Conservation (phyloP, 2,113 vertebrate species). For the Spheniscus mendiculus region DNA sequence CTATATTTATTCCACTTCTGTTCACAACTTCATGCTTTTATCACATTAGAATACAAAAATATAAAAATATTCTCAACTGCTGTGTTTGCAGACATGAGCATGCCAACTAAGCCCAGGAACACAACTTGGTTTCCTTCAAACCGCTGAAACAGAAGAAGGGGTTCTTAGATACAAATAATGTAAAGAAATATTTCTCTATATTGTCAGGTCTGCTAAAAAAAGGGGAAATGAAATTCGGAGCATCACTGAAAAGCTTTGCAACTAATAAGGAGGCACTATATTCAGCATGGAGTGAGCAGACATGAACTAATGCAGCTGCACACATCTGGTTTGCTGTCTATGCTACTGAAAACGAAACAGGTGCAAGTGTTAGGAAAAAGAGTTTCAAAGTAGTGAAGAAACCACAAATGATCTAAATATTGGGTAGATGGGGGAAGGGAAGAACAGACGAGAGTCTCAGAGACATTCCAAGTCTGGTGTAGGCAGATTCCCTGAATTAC, state of each 20-base stretch:
- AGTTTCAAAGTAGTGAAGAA: slow-evolving; percentile 31
- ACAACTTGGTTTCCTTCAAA: background rate
- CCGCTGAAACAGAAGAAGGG: background rate
- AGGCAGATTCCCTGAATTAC: slow-evolving; percentile 61
- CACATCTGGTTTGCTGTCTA: slow-evolving; percentile 6
- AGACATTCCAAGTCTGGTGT: slow-evolving; percentile 51
- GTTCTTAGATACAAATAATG: background rate
- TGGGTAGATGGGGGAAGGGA: slow-evolving; percentile 23
- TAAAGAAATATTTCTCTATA: background rate
- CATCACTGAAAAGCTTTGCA: background rate
- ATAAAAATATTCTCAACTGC: background rate
- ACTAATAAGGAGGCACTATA: background rate
- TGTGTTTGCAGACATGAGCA: background rate
- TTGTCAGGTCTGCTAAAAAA: background rate
- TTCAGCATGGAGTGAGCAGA: background rate
- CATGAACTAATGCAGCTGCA: background rate
- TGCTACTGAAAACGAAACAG: slow-evolving; percentile 33
- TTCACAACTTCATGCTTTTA: background rate
- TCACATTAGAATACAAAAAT: background rate
- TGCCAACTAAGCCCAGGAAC: background rate
- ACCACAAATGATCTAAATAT: slow-evolving; percentile 43
- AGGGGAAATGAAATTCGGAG: background rate
- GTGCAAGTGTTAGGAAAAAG: slow-evolving; percentile 22
- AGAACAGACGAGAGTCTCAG: slow-evolving; percentile 32
- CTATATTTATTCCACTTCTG: background rate